A percentile compares a stretch with the other conserved stretches of the same genome.
These are phyloP conservation scores for Heteropelma amictum DNA, from an alignment of 2,888 invertebrate species.

Conservation along the genomic window DNA sequence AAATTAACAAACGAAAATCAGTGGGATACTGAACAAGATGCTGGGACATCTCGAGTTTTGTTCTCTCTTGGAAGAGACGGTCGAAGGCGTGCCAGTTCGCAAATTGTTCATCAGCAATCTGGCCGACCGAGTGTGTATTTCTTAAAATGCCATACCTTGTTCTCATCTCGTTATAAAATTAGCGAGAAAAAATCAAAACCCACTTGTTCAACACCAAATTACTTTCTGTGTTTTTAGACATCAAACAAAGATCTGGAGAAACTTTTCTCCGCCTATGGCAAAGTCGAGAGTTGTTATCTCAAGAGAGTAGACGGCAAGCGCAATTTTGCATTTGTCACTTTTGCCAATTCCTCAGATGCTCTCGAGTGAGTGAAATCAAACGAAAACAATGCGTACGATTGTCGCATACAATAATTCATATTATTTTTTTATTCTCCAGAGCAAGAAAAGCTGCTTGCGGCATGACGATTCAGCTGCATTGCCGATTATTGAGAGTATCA, in stretches of 20 bases:
- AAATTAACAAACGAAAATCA: too few relatives aligned
- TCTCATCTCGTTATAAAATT: neutral
- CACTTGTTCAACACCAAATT: neutral
- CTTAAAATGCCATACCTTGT: neutral
- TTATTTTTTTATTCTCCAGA: slow-evolving; percentile 58
- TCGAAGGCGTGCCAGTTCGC: slow-evolving; percentile 81
- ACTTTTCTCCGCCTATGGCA: slow-evolving; percentile 81
- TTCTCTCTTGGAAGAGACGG: slow-evolving; percentile 73
- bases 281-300: slow-evolving; percentile 80
- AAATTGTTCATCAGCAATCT: slow-evolving; percentile 81
- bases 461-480: slow-evolving; percentile 70
- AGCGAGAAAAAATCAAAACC: too few relatives aligned
- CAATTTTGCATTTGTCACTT: slow-evolving; percentile 81
- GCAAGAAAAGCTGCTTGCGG: slow-evolving; percentile 65
- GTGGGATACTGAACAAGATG: slow-evolving; percentile 18
- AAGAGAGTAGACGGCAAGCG: slow-evolving; percentile 78
- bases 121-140: slow-evolving; percentile 79
- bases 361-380: slow-evolving; percentile 77
- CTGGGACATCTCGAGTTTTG: slow-evolving; percentile 1
- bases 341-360: slow-evolving; percentile 79
- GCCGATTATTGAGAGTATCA: slow-evolving; percentile 77
- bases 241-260: slow-evolving; percentile 79
- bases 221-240: slow-evolving; percentile 75
- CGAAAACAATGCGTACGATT: neutral
- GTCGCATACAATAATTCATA: neutral